Conservation (phyloP, 2,113 vertebrate genomes). For the Ciconia boyciana region DNA sequence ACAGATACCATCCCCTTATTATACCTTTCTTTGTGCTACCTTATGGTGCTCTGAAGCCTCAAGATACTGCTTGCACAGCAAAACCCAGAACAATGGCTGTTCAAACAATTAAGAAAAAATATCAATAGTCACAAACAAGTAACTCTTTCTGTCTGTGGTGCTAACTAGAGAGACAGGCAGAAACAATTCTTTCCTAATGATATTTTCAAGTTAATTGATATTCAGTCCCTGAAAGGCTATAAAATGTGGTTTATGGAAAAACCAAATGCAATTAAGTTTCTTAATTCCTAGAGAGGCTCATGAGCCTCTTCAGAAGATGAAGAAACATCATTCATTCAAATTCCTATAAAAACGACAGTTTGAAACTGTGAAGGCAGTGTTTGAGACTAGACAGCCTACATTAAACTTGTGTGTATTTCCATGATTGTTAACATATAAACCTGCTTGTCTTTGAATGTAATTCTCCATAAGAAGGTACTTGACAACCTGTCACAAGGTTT, state of each 20-base stretch:
- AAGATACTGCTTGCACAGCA: background rate
- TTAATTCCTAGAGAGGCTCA: background rate
- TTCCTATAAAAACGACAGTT: background rate
- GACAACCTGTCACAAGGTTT: background rate
- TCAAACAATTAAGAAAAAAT: background rate
- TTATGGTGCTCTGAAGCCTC: background rate
- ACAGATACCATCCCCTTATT: background rate
- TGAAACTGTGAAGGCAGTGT: background rate
- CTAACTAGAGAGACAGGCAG: background rate
- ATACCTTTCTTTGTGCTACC: background rate
- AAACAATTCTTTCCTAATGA: background rate
- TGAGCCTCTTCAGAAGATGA: accelerated
- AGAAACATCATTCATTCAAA: background rate
- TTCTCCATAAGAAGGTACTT: background rate
- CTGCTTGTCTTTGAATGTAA: background rate
- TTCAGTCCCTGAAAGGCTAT: background rate
- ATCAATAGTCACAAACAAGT: background rate
- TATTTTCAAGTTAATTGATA: background rate
- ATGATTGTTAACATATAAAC: background rate
- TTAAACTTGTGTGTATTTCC: background rate
- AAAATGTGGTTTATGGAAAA: background rate
- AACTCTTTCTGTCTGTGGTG: background rate
- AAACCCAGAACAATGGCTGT: background rate
- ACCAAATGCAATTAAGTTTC: background rate
- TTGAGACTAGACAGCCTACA: background rate